phyloP scores from a whole-genome alignment of 1,140 invertebrate genomes.

The Drosophila santomea region DNA sequence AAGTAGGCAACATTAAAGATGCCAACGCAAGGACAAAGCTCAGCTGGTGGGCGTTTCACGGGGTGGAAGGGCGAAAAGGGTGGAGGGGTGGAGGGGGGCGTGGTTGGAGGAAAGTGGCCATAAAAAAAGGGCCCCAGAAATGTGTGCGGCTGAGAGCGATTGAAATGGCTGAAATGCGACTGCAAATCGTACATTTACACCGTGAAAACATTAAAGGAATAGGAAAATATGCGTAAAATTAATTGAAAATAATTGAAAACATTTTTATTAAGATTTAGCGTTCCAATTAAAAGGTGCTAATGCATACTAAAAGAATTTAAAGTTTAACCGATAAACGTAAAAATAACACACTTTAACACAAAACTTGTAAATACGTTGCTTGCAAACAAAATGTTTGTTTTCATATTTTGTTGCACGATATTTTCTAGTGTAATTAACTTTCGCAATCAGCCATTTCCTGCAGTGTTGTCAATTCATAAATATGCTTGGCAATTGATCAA shows the following conservation, averaged over 20 bases:
- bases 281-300: no score
- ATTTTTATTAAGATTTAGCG: neutral
- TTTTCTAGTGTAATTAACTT: neutral
- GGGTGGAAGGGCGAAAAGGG: neutral
- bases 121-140: constrained; percentile 27
- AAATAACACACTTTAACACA: no score
- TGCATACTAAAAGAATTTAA: no score
- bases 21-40: constrained; percentile 56
- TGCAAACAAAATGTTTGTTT: no score
- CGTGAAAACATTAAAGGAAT: neutral
- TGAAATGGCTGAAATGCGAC: constrained; percentile 37
- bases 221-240: neutral
- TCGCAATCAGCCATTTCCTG: neutral
- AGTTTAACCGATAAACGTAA: no score
- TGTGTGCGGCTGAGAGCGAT: constrained; percentile 23
- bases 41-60: constrained; percentile 15
- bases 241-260: neutral
- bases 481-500: constrained; percentile 61
- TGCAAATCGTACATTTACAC: constrained; percentile 29
- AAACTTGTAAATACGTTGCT: no score
- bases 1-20: constrained; percentile 66
- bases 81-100: neutral
- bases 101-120: constrained; percentile 39
- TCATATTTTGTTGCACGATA: neutral
- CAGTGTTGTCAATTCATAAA: constrained; percentile 41